Base-by-base conservation (phyloP, 2,797 vertebrate genomes). In the Mico argentatus region DNA sequence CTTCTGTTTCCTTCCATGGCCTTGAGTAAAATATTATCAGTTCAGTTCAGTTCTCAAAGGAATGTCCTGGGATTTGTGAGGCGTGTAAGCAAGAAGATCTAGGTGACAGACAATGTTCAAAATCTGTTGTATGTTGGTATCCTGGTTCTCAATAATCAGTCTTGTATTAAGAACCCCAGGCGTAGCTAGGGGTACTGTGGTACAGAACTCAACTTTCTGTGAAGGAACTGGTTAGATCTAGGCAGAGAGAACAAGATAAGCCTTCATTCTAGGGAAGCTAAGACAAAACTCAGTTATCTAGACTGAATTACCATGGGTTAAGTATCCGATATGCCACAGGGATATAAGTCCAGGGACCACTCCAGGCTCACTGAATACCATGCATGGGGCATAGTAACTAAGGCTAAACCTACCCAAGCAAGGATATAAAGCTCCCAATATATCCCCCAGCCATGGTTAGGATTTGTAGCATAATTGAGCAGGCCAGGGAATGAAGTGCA, bases 31-130 rank as follows among this genome's bases (percentile, higher is more conserved):
- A 55, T 24, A 80, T 50, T 12, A 14, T 82, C 22, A 83, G 36
- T 91, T n/a, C 52, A 67, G n/a, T 46, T 41, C 11, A 79, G 30
- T 87, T 84, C 11, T 44, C 20, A 33, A 46, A 88, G 41, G 33
- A 92, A 59, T 95, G 7, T 77, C 41, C 19, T 96, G 55, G 39
- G 44, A 20, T 87, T 93, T 95, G 59, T 94, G 57, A 91, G 50
- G 7, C 27, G 46, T 77, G 50, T 30, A 13, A 90, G 15, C 13
- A 92, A 80, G 2, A 80, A 7, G 46, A 30, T 72, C 27, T 88
- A 73, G 33, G 24, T 94, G 52, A 90, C 39, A 96, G 17, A 79
- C 22, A 88, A 64, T 4, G 52, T 5, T 92, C 75, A 67, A n/a
- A 59, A 44, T 36, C 24, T 52, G 12, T 82, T 77, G 10, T 84